A percentile compares a stretch with the other conserved stretches of the same genome.
Evolutionary conservation across 2,888 invertebrate species (phyloP).

Genomic region (Pecten maximus): DNA sequence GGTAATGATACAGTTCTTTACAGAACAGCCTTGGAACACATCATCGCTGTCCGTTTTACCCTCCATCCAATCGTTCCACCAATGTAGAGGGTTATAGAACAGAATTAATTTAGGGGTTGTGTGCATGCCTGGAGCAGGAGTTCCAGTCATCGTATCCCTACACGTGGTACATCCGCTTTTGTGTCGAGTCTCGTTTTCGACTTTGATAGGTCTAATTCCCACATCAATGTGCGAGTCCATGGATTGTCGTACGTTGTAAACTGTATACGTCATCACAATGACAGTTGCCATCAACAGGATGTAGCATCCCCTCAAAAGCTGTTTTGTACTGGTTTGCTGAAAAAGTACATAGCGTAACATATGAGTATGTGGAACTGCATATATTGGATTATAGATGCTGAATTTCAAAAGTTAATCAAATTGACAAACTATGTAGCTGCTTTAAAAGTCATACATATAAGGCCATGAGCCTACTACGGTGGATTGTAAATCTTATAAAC

Average conservation of each 20-base stretch:
- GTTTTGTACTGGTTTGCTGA: neutral
- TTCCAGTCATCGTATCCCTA: neutral
- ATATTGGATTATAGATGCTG: too few species aligned
- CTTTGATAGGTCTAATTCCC: neutral
- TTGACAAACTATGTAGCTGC: too few species aligned
- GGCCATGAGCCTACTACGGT: too few species aligned
- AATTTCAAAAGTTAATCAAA: too few species aligned
- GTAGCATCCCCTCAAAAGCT: neutral
- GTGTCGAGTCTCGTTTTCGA: neutral
- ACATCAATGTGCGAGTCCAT: neutral
- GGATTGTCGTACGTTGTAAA: neutral
- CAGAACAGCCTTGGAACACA: neutral
- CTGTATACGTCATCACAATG: neutral
- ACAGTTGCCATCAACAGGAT: neutral
- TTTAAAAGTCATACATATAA: too few species aligned
- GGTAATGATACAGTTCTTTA: neutral
- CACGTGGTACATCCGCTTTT: neutral
- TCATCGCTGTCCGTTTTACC: neutral
- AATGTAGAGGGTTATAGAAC: neutral
- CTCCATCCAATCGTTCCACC: conserved; percentile 22
- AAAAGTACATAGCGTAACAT: neutral
- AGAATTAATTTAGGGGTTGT: neutral
- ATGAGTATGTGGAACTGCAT: neutral
- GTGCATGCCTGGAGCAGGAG: neutral
- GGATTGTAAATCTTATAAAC: too few species aligned